Conservation (phyloP, 2,797 vertebrate genomes). For the Capromys pilorides region DNA sequence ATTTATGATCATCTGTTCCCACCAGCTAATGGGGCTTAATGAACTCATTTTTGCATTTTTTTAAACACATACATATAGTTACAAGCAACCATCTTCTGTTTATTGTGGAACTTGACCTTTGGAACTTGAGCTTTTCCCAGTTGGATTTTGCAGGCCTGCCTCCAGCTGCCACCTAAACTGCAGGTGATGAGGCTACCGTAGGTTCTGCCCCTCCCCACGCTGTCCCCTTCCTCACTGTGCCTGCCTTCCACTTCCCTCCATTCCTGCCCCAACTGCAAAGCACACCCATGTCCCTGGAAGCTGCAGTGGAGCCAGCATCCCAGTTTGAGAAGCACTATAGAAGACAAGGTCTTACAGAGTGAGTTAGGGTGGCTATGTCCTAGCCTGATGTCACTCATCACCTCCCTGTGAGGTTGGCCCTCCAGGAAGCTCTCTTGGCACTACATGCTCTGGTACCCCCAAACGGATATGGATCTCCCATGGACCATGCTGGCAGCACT, state of each 20-base stretch:
- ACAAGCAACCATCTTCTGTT: not conserved
- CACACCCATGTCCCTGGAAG: not conserved
- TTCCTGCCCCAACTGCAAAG: no score
- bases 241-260: not conserved
- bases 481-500: rapidly evolving
- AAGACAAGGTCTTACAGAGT: not conserved
- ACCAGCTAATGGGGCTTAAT: conserved; percentile 50
- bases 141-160: not conserved
- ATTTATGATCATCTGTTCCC: conserved; percentile 34
- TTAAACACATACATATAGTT: conserved; percentile 46
- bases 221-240: rapidly evolving
- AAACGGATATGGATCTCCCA: not conserved
- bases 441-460: not conserved
- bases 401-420: not conserved
- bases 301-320: not conserved
- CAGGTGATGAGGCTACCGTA: rapidly evolving
- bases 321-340: not conserved
- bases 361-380: rapidly evolving
- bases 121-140: not conserved
- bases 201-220: not conserved
- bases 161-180: rapidly evolving
- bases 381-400: not conserved
- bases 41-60: conserved; percentile 64
- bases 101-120: not conserved
- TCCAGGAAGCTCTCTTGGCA: not conserved